phyloP scores from a whole-genome alignment of 1,140 invertebrate species.

The Ganaspis sp. region DNA sequence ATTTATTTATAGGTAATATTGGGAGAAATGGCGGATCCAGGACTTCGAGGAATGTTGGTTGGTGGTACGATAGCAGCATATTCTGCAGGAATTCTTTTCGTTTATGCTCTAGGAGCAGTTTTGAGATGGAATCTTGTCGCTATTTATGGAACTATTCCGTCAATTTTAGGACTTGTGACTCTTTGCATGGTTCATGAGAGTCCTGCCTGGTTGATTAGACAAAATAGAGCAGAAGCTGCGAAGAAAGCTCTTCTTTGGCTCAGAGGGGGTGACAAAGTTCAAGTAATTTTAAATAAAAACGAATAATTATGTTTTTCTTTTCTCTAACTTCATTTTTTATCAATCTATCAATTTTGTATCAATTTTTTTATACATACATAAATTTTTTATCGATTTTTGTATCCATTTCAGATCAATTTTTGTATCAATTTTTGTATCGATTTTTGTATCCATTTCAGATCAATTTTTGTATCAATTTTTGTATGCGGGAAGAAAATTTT shows the following conservation, averaged over 20 bases:
- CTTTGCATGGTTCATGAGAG: constrained; percentile 83
- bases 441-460: too few species aligned
- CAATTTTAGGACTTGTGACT: constrained; percentile 77
- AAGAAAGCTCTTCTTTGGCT: constrained; percentile 81
- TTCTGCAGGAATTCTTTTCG: constrained; percentile 83
- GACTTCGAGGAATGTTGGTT: constrained; percentile 81
- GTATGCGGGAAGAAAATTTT: too few species aligned
- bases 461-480: too few species aligned
- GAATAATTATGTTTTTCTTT: not conserved
- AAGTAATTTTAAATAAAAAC: constrained; percentile 60
- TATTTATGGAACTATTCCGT: constrained; percentile 79
- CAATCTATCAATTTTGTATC: too few species aligned
- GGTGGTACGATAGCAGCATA: constrained; percentile 83
- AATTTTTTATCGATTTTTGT: too few species aligned
- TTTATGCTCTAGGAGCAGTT: constrained; percentile 81
- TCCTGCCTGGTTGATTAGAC: constrained; percentile 82
- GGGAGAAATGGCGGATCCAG: constrained; percentile 84
- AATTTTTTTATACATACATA: too few species aligned
- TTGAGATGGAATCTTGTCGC: constrained; percentile 82
- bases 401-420: too few species aligned
- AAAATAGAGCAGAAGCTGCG: constrained; percentile 79
- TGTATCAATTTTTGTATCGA: too few species aligned
- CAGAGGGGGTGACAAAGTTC: constrained; percentile 77
- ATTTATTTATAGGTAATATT: constrained; percentile 79
- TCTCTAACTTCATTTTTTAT: too few species aligned